These are phyloP conservation scores for Myathropa florea DNA, from an alignment of 2,888 invertebrate genomes.

Conservation along the genomic window DNA sequence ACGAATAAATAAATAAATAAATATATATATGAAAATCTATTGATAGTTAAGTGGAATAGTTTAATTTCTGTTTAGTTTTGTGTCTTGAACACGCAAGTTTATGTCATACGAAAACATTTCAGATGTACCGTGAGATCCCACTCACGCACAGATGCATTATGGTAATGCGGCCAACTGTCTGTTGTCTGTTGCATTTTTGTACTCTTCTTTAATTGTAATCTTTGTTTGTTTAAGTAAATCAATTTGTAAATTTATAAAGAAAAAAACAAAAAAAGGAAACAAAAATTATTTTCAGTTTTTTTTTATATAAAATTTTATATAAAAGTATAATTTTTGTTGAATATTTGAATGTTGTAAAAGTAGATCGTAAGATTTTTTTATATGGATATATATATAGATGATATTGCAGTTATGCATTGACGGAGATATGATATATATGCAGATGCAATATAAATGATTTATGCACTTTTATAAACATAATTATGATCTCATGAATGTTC, in stretches of 20 bases:
- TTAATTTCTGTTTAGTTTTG: constrained; percentile 49
- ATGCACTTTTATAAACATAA: constrained; percentile 70
- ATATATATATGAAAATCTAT: constrained; percentile 34
- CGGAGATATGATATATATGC: constrained; percentile 15
- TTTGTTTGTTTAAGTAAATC: constrained; percentile 65
- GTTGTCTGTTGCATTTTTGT: not conserved
- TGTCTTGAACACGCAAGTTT: constrained; percentile 3
- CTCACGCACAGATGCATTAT: constrained; percentile 31
- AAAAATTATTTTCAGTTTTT: constrained; percentile 43
- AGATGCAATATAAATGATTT: constrained; percentile 52
- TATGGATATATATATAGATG: constrained; percentile 19
- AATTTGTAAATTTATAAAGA: constrained; percentile 63
- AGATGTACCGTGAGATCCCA: constrained; percentile 15
- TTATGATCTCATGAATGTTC: constrained; percentile 81
- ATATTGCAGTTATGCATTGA: constrained; percentile 53
- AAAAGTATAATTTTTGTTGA: constrained; percentile 67
- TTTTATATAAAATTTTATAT: constrained; percentile 42
- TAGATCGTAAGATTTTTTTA: constrained; percentile 57
- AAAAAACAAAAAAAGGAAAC: constrained; percentile 28
- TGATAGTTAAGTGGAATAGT: constrained; percentile 58
- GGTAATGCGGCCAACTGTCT: constrained; percentile 53
- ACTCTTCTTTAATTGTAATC: constrained; percentile 5
- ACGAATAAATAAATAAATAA: constrained; percentile 22
- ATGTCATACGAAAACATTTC: not conserved
- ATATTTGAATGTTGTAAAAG: constrained; percentile 70